Percentiles rank a stretch among this genome's conserved stretches.
These are phyloP conservation scores for Drosophila ercepeae DNA, from an alignment of 1,140 invertebrate species.

Conservation along the genomic window DNA sequence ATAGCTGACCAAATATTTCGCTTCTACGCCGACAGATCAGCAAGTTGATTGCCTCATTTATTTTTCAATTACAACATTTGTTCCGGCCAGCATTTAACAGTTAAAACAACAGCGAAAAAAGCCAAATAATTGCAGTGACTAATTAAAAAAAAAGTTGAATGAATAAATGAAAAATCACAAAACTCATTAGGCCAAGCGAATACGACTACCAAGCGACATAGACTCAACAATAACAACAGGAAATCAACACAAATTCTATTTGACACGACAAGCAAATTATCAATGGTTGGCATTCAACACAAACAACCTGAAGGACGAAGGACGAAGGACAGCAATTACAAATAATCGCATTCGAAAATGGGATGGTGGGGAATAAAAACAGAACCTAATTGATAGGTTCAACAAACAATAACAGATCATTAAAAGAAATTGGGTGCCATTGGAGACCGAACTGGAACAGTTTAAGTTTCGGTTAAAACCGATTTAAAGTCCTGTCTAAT, in stretches of 20 bases:
- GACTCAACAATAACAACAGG: slow-evolving; percentile 37
- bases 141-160: slow-evolving; percentile 80
- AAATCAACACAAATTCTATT: slow-evolving; percentile 35
- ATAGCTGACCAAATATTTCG: slow-evolving; percentile 73
- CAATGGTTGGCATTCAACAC: slow-evolving; percentile 31
- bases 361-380: slow-evolving; percentile 38
- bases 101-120: slow-evolving; percentile 15
- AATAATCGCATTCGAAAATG: slow-evolving; percentile 37
- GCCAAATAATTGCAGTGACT: slow-evolving; percentile 65
- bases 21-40: slow-evolving; percentile 71
- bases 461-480: too few species aligned
- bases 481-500: too few species aligned
- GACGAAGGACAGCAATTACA: slow-evolving; percentile 14
- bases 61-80: slow-evolving; percentile 82
- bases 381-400: slow-evolving; percentile 55
- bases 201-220: slow-evolving; percentile 62
- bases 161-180: slow-evolving; percentile 80
- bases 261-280: slow-evolving; percentile 28
- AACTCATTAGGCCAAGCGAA: slow-evolving; percentile 77
- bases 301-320: slow-evolving; percentile 19
- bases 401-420: slow-evolving; percentile 19
- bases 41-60: slow-evolving; percentile 82
- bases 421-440: background rate
- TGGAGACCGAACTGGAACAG: too few species aligned
- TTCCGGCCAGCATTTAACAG: slow-evolving; percentile 44